These are phyloP conservation scores for Drosophila chauvacae DNA, from an alignment of 1,140 invertebrate genomes.

Conservation along the genomic window DNA sequence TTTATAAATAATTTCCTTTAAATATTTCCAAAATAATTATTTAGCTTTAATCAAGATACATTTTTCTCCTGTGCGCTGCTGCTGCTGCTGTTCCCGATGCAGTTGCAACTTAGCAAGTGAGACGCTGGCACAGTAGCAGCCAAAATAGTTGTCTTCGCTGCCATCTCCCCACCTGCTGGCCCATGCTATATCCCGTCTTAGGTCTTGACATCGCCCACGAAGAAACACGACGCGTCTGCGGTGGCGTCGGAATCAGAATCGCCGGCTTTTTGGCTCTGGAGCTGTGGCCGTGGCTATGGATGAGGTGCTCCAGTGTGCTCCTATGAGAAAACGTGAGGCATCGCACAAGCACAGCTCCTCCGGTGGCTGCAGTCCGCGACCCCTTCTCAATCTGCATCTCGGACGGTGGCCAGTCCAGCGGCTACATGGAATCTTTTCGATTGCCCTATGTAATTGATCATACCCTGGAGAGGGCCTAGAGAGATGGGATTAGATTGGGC, in stretches of 20 bases:
- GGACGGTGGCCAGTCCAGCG: constrained; percentile 45
- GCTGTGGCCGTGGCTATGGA: not conserved
- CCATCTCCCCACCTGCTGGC: not conserved
- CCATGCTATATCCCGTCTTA: not conserved
- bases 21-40: not conserved
- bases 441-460: constrained; percentile 49
- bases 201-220: constrained; percentile 64
- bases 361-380: constrained; percentile 12
- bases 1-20: accelerated
- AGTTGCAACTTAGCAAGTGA: constrained; percentile 34
- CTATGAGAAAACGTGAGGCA: constrained; percentile 42
- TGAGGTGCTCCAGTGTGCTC: constrained; percentile 18
- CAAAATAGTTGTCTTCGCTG: constrained; percentile 70
- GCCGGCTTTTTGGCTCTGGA: constrained; percentile 41
- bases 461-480: constrained; percentile 18
- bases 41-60: not conserved
- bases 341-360: constrained; percentile 6
- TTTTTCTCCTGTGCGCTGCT: constrained; percentile 5
- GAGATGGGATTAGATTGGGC: not conserved
- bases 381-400: constrained; percentile 21
- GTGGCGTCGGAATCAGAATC: constrained; percentile 56
- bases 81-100: constrained; percentile 8
- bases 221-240: constrained; percentile 76
- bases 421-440: constrained; percentile 47
- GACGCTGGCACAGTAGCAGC: constrained; percentile 75